These are phyloP conservation scores for Paraescarpia echinospica DNA, from an alignment of 1,140 invertebrate genomes.

Conservation along the genomic window DNA sequence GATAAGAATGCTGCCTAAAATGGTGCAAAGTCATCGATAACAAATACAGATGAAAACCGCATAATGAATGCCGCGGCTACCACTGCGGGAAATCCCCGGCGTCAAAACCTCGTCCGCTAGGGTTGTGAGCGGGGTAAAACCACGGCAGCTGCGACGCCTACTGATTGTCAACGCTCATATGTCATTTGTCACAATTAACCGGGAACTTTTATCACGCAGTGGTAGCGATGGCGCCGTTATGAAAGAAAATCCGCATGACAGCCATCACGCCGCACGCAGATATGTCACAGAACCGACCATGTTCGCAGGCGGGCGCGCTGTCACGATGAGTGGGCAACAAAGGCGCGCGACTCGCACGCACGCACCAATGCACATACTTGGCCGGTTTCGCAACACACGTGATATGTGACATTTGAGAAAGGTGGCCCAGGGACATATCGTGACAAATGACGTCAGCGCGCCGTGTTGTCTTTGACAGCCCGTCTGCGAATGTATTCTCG, in stretches of 20 bases:
- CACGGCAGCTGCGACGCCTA: background rate
- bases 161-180: background rate
- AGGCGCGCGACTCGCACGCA: background rate
- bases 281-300: background rate
- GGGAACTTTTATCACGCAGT: background rate
- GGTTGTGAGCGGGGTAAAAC: background rate
- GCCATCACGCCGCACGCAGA: background rate
- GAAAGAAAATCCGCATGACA: background rate
- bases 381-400: background rate
- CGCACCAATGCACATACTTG: background rate
- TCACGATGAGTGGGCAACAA: background rate
- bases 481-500: background rate
- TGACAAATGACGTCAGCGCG: background rate
- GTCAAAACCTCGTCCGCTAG: background rate
- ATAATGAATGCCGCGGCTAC: background rate
- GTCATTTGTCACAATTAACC: background rate
- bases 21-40: background rate
- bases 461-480: background rate
- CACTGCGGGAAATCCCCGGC: background rate
- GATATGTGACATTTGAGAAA: background rate
- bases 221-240: background rate
- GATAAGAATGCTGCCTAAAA: background rate
- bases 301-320: background rate
- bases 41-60: background rate
- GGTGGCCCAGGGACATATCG: background rate